Base-by-base conservation (phyloP, 2,888 invertebrate genomes). In the Machimus atricapillus region DNA sequence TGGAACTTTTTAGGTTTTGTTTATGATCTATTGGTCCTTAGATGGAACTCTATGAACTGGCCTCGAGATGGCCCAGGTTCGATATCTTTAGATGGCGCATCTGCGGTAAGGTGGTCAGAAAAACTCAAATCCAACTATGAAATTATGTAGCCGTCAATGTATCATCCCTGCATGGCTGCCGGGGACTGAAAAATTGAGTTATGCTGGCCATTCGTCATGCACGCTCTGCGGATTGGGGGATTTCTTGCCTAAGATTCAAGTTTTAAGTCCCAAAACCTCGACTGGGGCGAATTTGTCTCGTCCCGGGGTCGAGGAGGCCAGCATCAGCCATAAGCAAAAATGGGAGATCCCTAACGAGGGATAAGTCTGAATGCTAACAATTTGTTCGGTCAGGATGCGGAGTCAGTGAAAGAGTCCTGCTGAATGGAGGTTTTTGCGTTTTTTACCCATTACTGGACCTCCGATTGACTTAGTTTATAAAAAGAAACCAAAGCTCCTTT, bases 341-440 rank as follows among this genome's bases (percentile, higher is more conserved):
- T 52, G 52, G 52, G 31, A 31, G 52, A 31, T 40, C 23, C 52
- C 56, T 79, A 79, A 79, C 79, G 46, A 79, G 52, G 46, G 52
- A 78, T 78, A 40, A 23, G 78, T 78, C 79, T 79, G 52, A 79
- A 79, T 79, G 52, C 52, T 79, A 79, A 52, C 79, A 79, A 79
- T 79, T 79, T 79, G 79, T 52, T 27, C 79, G 52, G 52, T 79
- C 46, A 79, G 79, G 79, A 27, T 79, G 52, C 40, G 37, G 40
- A 78, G 78, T 46, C 27, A 52, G 37, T 79, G 79, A 79, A 66
- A 27, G 66, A 66, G 66, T 66, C 66, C 66, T 66, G 66, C 66
- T 66, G 66, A 66, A 66, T 66, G 66, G 66, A 66, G 27, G 66
- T 27, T 66, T 66, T 66, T 66, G 27, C 19, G 66, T 66, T 66